Evolutionary conservation across 2,888 invertebrate species (phyloP), one percentile per base, ranked within the genome.

Genomic region (Ormyrus rosae): DNA sequence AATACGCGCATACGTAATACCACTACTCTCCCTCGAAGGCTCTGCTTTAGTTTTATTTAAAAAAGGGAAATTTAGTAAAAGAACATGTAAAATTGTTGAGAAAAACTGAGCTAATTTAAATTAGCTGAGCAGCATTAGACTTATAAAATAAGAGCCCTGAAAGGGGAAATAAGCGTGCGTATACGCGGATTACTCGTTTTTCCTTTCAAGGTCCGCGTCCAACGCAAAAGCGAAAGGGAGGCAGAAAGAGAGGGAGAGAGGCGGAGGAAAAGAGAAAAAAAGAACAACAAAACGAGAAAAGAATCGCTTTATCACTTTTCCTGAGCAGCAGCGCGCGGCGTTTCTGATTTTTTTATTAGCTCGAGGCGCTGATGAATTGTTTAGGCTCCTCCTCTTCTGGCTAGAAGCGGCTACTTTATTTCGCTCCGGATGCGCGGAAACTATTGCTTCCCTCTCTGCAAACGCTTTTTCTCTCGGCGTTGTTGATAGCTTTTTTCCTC

Each of bases 331-430:
- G 19, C 53, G 45, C 46, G 45, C 50, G 13, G 9, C 5, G 50
- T 13, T n/a, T 50, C 53, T 67, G 67, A 67, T 67, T 67, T 51
- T 67, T 67, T 53, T 50, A 67, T 67, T 67, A 67, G 67, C 53
- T 13, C n/a, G 51, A 19, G 50, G 34, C 67, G 19, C 9, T 34
- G 34, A 67, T 67, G 67, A 67, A 67, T 67, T 53, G 53, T 67
- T 65, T 34, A 67, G 7, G 19, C 7, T 51, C 13, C 9, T 9
- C 11, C 10, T 56, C 10, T 56, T n/a, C 5, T 13, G 5, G 7
- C 8, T 13, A n/a, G 2, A 46, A 3, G 34, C 34, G 34, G 11
- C 50, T 67, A 13, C 50, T 13, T 50, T 19, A 51, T 34, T 19
- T 53, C 56, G 5, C 67, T 0, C 50, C 50, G 19, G 10, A 19